Conservation (phyloP, 2,797 vertebrate genomes). For the Hypotaenidia okinawae region DNA sequence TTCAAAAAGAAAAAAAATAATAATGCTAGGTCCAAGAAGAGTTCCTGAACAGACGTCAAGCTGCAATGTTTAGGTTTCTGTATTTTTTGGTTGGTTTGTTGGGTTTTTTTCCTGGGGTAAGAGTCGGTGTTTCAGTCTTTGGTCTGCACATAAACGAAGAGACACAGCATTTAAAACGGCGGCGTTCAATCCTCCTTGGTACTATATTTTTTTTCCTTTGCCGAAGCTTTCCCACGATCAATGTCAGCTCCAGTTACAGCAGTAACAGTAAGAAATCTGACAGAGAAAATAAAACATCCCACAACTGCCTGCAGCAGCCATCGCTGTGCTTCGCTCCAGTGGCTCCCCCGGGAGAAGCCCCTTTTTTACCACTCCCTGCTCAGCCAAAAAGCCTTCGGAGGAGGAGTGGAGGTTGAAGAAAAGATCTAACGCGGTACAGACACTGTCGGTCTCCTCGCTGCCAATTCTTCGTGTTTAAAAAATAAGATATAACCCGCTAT, state of each 20-base stretch:
- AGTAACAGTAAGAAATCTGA: background rate
- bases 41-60: background rate
- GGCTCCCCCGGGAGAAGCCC: background rate
- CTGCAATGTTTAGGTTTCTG: background rate
- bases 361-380: background rate
- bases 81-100: no score
- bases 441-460: background rate
- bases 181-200: background rate
- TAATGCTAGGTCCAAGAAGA: background rate
- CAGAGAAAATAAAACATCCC: background rate
- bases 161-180: background rate
- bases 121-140: background rate
- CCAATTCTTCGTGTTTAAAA: background rate
- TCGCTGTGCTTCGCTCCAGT: fast-evolving
- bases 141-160: background rate
- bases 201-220: background rate
- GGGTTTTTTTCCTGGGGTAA: background rate
- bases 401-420: fast-evolving
- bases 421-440: background rate
- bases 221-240: background rate
- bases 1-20: no score
- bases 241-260: background rate
- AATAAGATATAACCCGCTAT: fast-evolving
- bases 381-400: background rate
- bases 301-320: background rate